A percentile compares a stretch with the other conserved stretches of the same genome.
Evolutionary conservation across 2,888 invertebrate species (phyloP).

Genomic region (Azorinus chamasolen): DNA sequence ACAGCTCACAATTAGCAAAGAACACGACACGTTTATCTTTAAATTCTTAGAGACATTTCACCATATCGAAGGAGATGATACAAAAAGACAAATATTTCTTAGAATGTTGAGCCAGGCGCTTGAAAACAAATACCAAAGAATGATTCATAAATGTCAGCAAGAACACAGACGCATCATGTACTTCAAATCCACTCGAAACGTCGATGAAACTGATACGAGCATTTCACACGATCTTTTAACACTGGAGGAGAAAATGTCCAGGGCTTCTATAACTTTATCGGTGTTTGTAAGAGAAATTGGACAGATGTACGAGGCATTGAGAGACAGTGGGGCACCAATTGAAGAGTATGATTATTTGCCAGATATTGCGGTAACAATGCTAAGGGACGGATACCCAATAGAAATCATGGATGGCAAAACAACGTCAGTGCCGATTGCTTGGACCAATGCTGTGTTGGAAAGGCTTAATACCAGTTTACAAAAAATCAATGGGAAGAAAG

Average conservation of each 20-base stretch:
- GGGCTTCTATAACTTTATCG: background rate
- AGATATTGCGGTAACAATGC: background rate
- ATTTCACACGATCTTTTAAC: no score
- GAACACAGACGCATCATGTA: background rate
- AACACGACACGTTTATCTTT: no score
- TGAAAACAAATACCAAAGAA: background rate
- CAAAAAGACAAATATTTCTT: background rate
- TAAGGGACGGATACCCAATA: constrained; percentile 18
- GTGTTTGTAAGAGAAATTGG: constrained; percentile 16
- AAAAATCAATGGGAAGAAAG: background rate
- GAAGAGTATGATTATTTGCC: background rate
- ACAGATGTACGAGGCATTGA: constrained; percentile 15
- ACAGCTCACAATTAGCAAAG: no score
- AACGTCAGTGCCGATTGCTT: constrained; percentile 1
- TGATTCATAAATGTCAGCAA: background rate
- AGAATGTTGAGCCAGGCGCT: background rate
- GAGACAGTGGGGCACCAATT: background rate
- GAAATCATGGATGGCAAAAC: constrained; percentile 26
- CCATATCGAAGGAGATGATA: background rate
- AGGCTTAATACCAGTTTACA: background rate
- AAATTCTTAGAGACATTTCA: background rate
- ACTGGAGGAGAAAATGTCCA: background rate
- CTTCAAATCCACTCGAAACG: no score
- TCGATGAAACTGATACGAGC: no score
- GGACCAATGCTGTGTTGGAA: background rate